A percentile compares a stretch with the other conserved stretches of the same genome.
These are phyloP conservation scores for Conchocele bisecta DNA, from an alignment of 2,888 invertebrate genomes.

Conservation along the genomic window DNA sequence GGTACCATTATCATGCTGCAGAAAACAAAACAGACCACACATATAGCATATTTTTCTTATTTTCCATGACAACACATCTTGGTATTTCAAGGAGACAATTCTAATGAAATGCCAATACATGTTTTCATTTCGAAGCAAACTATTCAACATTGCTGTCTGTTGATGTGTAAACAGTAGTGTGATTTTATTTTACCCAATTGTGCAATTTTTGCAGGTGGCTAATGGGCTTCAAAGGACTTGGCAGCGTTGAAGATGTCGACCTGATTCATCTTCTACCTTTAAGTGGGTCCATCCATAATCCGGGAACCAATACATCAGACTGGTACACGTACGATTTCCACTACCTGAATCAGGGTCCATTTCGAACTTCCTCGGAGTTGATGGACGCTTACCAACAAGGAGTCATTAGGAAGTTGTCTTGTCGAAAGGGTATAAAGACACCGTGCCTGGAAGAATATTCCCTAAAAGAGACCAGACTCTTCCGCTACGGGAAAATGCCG, in stretches of 20 bases:
- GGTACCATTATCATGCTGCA: too few relatives aligned
- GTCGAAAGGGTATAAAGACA: conserved; percentile 51
- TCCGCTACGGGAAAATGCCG: conserved; percentile 49
- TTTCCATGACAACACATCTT: too few relatives aligned
- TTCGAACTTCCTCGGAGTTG: conserved; percentile 42
- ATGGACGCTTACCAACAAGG: conserved; percentile 52
- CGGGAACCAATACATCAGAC: conserved; percentile 54
- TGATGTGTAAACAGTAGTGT: too few relatives aligned
- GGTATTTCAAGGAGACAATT: too few relatives aligned
- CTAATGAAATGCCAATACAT: too few relatives aligned
- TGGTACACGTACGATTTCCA: conserved; percentile 64
- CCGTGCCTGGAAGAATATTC: conserved; percentile 46
- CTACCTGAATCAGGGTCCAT: conserved; percentile 68
- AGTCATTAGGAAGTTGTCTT: conserved; percentile 53
- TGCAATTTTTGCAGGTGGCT: conserved; percentile 37
- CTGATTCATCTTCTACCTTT: conserved; percentile 62
- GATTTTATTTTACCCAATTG: too few relatives aligned
- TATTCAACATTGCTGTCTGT: too few relatives aligned
- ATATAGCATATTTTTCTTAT: too few relatives aligned
- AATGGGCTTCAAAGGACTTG: conserved; percentile 33
- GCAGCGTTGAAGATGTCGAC: conserved; percentile 44
- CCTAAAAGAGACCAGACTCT: conserved; percentile 47
- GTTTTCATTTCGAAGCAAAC: too few relatives aligned
- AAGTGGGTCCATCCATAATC: conserved; percentile 57
- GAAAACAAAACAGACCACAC: too few relatives aligned